Evolutionary conservation across 2,113 vertebrate genomes (phyloP).

Genomic region (Engystomops pustulosus): DNA sequence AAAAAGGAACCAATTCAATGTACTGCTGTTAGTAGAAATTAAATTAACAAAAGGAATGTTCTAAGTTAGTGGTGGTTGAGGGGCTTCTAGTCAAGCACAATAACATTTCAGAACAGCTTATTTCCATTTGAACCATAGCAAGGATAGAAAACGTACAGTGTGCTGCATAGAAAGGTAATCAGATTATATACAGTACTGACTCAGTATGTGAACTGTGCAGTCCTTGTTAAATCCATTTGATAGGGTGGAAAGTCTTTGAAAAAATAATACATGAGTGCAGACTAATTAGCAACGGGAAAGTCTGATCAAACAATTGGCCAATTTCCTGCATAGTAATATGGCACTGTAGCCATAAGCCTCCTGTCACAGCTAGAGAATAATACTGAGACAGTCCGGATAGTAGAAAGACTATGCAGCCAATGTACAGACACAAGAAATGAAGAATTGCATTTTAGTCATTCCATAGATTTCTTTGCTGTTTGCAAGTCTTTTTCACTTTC

Average conservation of each 20-base stretch:
- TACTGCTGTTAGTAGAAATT: constrained; percentile 29
- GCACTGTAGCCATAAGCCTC: constrained; percentile 20
- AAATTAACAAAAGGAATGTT: constrained; percentile 46
- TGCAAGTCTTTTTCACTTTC: background rate
- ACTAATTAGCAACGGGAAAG: constrained; percentile 28
- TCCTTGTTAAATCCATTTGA: constrained; percentile 48
- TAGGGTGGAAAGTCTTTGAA: constrained; percentile 26
- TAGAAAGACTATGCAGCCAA: background rate
- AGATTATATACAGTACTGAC: constrained; percentile 48
- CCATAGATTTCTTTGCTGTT: constrained; percentile 26
- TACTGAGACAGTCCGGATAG: background rate
- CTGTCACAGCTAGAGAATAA: constrained; percentile 10
- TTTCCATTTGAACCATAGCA: constrained; percentile 34
- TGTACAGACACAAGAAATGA: constrained; percentile 3
- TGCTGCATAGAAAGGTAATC: constrained; percentile 38
- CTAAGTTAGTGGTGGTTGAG: background rate
- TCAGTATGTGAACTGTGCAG: constrained; percentile 32
- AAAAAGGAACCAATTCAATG: background rate
- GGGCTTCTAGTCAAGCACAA: constrained; percentile 13
- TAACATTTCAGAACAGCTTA: constrained; percentile 26
- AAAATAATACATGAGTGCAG: constrained; percentile 38
- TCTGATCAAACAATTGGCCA: constrained; percentile 42
- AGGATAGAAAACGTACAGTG: constrained; percentile 24
- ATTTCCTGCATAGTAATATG: constrained; percentile 42
- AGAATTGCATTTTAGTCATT: constrained; percentile 17